A percentile compares a stretch with the other conserved stretches of the same genome.
Evolutionary conservation across 2,113 vertebrate genomes (phyloP).

Genomic region (Meriones unguiculatus): DNA sequence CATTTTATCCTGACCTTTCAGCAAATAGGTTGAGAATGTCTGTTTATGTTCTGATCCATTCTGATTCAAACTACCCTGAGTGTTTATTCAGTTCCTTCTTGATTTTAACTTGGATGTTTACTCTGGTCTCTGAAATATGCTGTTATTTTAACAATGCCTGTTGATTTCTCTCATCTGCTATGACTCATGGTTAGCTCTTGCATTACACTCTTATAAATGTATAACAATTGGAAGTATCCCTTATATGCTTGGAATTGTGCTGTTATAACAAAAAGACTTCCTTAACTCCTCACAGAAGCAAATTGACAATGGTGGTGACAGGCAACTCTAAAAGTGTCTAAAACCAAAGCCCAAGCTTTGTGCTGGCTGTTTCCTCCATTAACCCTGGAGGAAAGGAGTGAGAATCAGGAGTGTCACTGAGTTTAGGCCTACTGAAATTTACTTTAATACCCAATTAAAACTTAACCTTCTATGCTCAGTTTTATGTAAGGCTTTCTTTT

Average conservation of each 20-base stretch:
- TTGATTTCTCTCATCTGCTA: neutral
- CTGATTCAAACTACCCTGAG: neutral
- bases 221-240: neutral
- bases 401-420: neutral
- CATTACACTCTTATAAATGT: neutral
- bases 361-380: neutral
- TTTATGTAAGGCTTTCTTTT: neutral
- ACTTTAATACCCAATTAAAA: slow-evolving; percentile 23
- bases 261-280: neutral
- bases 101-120: neutral
- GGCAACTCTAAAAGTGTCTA: neutral
- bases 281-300: neutral
- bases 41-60: neutral
- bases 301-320: neutral
- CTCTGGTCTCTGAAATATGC: neutral
- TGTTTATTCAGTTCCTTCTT: neutral
- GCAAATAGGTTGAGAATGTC: neutral
- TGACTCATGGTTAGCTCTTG: neutral
- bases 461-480: neutral
- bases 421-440: neutral
- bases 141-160: neutral
- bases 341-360: neutral
- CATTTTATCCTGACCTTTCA: neutral
- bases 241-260: neutral
- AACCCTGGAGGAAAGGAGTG: neutral